Conservation (phyloP, 2,113 vertebrate genomes). For the Hippotragus niger region DNA sequence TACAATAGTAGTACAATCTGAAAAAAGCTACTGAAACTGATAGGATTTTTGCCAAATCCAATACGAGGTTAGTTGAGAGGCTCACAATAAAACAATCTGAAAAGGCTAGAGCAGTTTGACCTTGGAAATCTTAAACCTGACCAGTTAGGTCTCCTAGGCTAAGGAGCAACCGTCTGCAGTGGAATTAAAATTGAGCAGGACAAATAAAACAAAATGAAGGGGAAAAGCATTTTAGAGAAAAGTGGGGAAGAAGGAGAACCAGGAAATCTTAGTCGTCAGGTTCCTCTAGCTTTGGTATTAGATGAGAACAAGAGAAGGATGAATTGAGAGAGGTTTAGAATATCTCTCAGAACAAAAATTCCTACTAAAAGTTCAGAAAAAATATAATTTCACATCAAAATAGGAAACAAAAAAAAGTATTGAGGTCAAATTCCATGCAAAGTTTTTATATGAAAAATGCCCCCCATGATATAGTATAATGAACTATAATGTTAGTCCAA, state of each 20-base stretch:
- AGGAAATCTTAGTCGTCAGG: not conserved
- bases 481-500: not conserved
- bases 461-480: not conserved
- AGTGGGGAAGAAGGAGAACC: not conserved
- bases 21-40: not conserved
- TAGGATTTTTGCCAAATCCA: not conserved
- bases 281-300: not conserved
- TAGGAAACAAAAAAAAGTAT: not conserved
- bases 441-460: not conserved
- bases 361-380: not conserved
- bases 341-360: not conserved
- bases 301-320: not conserved
- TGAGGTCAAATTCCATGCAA: not conserved
- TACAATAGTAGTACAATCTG: not conserved
- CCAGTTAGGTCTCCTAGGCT: not conserved
- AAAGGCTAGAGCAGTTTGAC: not conserved
- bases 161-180: not conserved
- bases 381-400: not conserved
- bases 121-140: not conserved
- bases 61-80: not conserved
- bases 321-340: not conserved
- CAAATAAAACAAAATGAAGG: not conserved
- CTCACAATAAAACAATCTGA: not conserved
- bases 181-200: not conserved
- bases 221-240: not conserved